phyloP scores from a whole-genome alignment of 2,888 invertebrate species.

The Beris chalybata region DNA sequence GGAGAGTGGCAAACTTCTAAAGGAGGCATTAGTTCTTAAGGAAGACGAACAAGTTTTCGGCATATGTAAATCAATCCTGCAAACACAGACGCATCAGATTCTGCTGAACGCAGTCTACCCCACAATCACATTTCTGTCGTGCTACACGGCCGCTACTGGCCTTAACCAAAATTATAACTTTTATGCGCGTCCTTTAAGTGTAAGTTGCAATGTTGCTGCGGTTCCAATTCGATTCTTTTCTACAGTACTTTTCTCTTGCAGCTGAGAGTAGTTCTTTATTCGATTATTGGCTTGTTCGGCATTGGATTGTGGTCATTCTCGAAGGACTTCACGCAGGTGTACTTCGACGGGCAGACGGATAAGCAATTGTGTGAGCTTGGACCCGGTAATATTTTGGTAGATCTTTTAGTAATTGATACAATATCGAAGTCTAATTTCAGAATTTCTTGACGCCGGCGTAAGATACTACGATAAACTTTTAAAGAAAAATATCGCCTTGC shows the following conservation, averaged over 20 bases:
- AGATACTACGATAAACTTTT: constrained; percentile 75
- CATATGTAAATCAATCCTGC: constrained; percentile 73
- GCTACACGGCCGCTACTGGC: constrained; percentile 59
- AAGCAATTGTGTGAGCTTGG: constrained; percentile 63
- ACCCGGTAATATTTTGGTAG: constrained; percentile 43
- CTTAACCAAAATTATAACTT: constrained; percentile 62
- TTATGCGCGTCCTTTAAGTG: constrained; percentile 58
- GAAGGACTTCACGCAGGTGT: constrained; percentile 66
- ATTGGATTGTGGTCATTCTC: constrained; percentile 64
- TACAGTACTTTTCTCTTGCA: constrained; percentile 29
- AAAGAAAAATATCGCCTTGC: constrained; percentile 72
- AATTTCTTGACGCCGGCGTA: constrained; percentile 72
- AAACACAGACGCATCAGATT: constrained; percentile 63
- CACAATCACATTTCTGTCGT: constrained; percentile 56
- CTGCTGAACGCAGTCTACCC: constrained; percentile 62
- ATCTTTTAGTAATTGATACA: not conserved
- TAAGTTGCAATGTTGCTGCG: constrained; percentile 43
- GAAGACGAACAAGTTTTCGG: constrained; percentile 80
- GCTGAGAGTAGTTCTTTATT: constrained; percentile 59
- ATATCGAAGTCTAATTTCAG: not conserved
- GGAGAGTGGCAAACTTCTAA: constrained; percentile 64
- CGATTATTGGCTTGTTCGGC: constrained; percentile 61
- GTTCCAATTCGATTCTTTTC: not conserved
- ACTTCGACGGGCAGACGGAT: constrained; percentile 68
- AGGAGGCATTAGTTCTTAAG: constrained; percentile 70